phyloP scores from a whole-genome alignment of 2,888 invertebrate species.

The Caradrina clavipalpis region DNA sequence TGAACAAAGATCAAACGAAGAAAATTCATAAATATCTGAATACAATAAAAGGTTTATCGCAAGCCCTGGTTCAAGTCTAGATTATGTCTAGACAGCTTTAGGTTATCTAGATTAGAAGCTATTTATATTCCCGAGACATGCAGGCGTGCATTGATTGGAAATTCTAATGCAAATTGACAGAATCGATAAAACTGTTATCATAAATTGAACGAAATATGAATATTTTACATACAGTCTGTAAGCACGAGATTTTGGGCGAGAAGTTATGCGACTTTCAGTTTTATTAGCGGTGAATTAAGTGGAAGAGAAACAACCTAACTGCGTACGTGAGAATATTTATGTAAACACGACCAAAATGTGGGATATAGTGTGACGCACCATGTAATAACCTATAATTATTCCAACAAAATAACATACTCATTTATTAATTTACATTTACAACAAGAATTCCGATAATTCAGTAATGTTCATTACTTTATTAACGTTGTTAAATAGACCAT shows the following conservation, averaged over 20 bases:
- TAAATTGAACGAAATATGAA: slow-evolving; percentile 3
- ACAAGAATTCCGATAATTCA: no score
- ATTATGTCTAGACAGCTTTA: slow-evolving; percentile 42
- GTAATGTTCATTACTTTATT: no score
- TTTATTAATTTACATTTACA: no score
- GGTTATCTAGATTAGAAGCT: slow-evolving; percentile 18
- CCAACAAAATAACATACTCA: no score
- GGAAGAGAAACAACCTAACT: neutral
- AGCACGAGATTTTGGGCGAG: neutral
- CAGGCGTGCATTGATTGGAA: slow-evolving; percentile 15
- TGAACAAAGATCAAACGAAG: neutral
- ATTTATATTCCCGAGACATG: slow-evolving; percentile 6
- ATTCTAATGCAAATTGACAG: slow-evolving; percentile 1
- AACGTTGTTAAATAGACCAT: no score
- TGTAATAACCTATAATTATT: no score
- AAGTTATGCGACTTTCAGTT: neutral
- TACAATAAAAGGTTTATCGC: slow-evolving; percentile 17
- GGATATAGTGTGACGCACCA: no score
- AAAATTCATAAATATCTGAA: slow-evolving; percentile 37
- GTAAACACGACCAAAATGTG: no score
- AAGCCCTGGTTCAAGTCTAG: neutral
- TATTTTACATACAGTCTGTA: neutral
- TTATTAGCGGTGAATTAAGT: neutral
- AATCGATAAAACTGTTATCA: slow-evolving; percentile 1
- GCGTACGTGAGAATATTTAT: no score